Evolutionary conservation across 2,113 vertebrate genomes (phyloP).

Genomic region (Sinocyclocheilus anshuiensis): DNA sequence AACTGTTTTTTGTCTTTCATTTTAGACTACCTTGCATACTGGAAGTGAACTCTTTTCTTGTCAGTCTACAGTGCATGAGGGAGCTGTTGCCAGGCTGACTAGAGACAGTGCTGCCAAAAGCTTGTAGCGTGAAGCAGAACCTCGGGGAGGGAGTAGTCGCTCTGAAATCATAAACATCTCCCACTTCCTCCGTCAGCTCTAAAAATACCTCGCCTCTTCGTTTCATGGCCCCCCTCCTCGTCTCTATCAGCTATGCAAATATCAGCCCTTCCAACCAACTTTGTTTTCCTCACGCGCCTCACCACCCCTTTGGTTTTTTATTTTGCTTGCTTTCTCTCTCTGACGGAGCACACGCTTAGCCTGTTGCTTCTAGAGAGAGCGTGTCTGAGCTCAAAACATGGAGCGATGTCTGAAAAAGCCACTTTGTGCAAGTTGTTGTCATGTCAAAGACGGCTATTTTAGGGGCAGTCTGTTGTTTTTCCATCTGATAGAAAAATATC

Average conservation of each 20-base stretch:
- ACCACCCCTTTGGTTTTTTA: slow-evolving; percentile 10
- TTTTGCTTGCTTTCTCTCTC: slow-evolving; percentile 56
- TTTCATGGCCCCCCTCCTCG: slow-evolving; percentile 47
- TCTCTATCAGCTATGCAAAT: slow-evolving; percentile 70
- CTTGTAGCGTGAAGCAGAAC: slow-evolving; percentile 45
- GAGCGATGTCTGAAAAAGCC: slow-evolving; percentile 3
- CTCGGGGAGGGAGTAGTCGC: slow-evolving; percentile 54
- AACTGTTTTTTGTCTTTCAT: neutral
- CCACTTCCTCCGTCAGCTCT: slow-evolving; percentile 63
- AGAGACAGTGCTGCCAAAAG: slow-evolving; percentile 45
- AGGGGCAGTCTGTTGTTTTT: neutral
- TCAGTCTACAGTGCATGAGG: slow-evolving; percentile 43
- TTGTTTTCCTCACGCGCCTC: slow-evolving; percentile 18
- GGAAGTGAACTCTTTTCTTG: slow-evolving; percentile 22
- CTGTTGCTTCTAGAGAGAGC: slow-evolving; percentile 42
- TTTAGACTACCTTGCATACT: neutral
- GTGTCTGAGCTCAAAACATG: slow-evolving; percentile 24
- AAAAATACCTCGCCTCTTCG: slow-evolving; percentile 65
- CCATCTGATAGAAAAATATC: slow-evolving; percentile 16
- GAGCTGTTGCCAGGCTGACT: neutral
- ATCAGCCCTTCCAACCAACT: slow-evolving; percentile 48
- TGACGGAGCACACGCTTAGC: slow-evolving; percentile 13
- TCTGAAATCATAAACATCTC: slow-evolving; percentile 66
- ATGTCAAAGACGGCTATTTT: slow-evolving; percentile 41
- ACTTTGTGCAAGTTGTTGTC: slow-evolving; percentile 9